These are phyloP conservation scores for Oriolus oriolus DNA, from an alignment of 2,113 vertebrate genomes.

Conservation along the genomic window DNA sequence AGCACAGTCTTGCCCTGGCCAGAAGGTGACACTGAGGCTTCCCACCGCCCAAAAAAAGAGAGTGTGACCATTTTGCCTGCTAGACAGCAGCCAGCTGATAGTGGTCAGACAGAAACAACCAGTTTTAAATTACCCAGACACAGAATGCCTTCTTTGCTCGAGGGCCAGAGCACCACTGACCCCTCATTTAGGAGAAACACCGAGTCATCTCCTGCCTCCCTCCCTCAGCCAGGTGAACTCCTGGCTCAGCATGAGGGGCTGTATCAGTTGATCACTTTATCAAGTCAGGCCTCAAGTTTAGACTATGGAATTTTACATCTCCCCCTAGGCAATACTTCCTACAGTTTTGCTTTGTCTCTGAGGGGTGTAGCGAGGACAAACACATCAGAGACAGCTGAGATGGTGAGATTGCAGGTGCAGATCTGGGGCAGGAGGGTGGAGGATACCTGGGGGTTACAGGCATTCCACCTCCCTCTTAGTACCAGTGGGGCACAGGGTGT, in stretches of 20 bases:
- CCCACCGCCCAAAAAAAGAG: neutral
- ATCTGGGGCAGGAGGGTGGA: neutral
- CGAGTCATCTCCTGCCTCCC: neutral
- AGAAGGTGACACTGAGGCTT: neutral
- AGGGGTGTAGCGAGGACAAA: neutral
- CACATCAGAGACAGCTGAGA: neutral
- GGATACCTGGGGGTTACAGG: neutral
- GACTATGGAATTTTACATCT: neutral
- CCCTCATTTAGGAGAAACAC: neutral
- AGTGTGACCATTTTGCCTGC: neutral
- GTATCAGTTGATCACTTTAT: accelerated
- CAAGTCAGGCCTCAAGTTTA: neutral
- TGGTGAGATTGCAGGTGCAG: neutral
- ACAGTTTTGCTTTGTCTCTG: neutral
- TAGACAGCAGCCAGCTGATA: neutral
- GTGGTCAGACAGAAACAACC: neutral
- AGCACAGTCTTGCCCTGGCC: neutral
- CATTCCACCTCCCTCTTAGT: neutral
- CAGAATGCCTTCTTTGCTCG: neutral
- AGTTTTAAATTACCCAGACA: neutral
- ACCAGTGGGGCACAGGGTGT: accelerated
- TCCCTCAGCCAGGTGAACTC: neutral
- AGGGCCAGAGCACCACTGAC: neutral
- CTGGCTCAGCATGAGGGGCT: neutral
- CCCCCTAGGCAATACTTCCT: neutral